Evolutionary conservation across 2,888 invertebrate genomes (phyloP).

Genomic region (Aelia acuminata): DNA sequence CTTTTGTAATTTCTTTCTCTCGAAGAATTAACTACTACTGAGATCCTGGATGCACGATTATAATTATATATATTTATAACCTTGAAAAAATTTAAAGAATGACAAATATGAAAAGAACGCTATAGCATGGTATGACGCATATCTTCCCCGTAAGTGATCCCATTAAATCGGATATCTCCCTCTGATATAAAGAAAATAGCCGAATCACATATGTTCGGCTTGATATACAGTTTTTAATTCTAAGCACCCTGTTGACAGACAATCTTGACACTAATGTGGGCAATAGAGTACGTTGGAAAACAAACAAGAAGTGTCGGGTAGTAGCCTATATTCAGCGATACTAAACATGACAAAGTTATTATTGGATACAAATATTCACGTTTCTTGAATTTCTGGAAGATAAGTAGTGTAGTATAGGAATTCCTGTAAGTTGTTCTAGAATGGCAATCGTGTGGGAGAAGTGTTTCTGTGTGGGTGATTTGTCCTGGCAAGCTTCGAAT

Average conservation of each 20-base stretch:
- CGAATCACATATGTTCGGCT: neutral
- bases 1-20: neutral
- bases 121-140: neutral
- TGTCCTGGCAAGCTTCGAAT: slow-evolving; percentile 37
- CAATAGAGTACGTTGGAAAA: neutral
- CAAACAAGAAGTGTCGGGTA: neutral
- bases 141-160: neutral
- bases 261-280: neutral
- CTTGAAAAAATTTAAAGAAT: neutral
- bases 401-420: slow-evolving; percentile 34
- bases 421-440: slow-evolving; percentile 5
- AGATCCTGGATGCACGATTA: too few relatives aligned
- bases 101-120: neutral
- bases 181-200: neutral
- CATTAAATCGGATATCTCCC: neutral
- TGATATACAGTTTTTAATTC: slow-evolving; percentile 28
- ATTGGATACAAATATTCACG: slow-evolving; percentile 39
- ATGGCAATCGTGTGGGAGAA: slow-evolving; percentile 13
- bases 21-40: neutral
- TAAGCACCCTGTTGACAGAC: slow-evolving; percentile 1
- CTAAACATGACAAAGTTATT: slow-evolving; percentile 45
- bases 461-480: slow-evolving; percentile 27
- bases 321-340: slow-evolving; percentile 7
- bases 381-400: slow-evolving; percentile 39
- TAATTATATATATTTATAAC: neutral